These are phyloP conservation scores for Sphaerophoria taeniata DNA, from an alignment of 2,888 invertebrate genomes.

Conservation along the genomic window DNA sequence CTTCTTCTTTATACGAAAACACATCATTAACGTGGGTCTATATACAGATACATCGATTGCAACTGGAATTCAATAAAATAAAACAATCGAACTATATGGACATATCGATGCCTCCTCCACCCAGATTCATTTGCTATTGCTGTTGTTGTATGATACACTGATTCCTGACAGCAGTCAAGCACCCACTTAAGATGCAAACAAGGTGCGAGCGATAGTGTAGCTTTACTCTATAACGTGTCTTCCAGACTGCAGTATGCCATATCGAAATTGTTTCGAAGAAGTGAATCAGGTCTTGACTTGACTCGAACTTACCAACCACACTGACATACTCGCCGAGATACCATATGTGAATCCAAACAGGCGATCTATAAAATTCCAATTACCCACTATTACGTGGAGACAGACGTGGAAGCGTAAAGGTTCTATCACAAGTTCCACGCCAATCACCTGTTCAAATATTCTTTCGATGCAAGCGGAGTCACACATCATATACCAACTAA, in stretches of 20 bases:
- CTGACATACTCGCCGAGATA: slow-evolving; percentile 2
- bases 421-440: slow-evolving; percentile 63
- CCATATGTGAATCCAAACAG: not conserved
- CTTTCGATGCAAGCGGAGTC: slow-evolving; percentile 40
- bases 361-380: slow-evolving; percentile 71
- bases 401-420: slow-evolving; percentile 3
- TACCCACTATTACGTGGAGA: slow-evolving; percentile 56
- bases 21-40: slow-evolving; percentile 45
- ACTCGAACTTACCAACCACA: slow-evolving; percentile 41
- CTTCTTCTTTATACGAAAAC: slow-evolving; percentile 12
- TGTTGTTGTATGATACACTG: not conserved
- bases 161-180: slow-evolving; percentile 20
- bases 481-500: too few relatives aligned
- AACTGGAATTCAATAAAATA: slow-evolving; percentile 46
- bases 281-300: slow-evolving; percentile 62
- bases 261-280: slow-evolving; percentile 60
- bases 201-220: slow-evolving; percentile 70
- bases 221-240: slow-evolving; percentile 52
- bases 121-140: slow-evolving; percentile 37
- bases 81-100: slow-evolving; percentile 56
- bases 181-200: slow-evolving; percentile 73
- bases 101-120: slow-evolving; percentile 41
- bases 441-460: slow-evolving; percentile 74
- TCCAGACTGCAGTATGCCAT: too few relatives aligned
- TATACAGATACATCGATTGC: slow-evolving; percentile 49